Evolutionary conservation across 64 coral and sea anemone genomes (phyloP).

Genomic region (Montipora sp.): DNA sequence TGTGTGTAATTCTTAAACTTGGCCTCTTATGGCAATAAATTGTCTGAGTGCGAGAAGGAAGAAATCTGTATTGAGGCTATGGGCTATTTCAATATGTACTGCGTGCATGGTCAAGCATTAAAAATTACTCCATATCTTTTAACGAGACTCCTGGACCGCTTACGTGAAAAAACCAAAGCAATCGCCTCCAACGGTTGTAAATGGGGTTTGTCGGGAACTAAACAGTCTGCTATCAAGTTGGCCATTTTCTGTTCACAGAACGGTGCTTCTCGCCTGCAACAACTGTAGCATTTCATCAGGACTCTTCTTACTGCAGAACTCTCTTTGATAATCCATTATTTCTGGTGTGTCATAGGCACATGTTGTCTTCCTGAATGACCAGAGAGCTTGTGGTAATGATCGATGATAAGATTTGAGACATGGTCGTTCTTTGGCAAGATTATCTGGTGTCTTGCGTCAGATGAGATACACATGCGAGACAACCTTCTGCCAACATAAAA

Average conservation of each 20-base stretch:
- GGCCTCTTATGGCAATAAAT: no score
- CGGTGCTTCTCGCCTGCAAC: neutral
- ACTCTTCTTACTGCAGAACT: neutral
- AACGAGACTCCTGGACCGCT: no score
- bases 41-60: no score
- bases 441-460: slow-evolving; percentile 32
- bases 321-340: slow-evolving; percentile 9
- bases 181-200: neutral
- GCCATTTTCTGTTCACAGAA: slow-evolving; percentile 29
- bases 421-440: slow-evolving; percentile 31
- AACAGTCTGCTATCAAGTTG: neutral
- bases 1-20: slow-evolving; percentile 10
- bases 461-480: neutral
- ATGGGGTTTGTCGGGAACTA: slow-evolving; percentile 15
- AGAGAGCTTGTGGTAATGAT: slow-evolving; percentile 16
- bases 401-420: slow-evolving; percentile 10
- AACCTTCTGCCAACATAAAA: slow-evolving; percentile 44
- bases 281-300: neutral
- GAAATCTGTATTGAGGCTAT: no score
- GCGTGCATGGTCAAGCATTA: no score
- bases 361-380: slow-evolving; percentile 38
- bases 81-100: neutral
- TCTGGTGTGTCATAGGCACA: neutral
- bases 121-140: no score
- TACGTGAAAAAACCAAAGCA: no score